phyloP scores from a whole-genome alignment of 1,140 invertebrate genomes.

The Cheumatopsyche charites region DNA sequence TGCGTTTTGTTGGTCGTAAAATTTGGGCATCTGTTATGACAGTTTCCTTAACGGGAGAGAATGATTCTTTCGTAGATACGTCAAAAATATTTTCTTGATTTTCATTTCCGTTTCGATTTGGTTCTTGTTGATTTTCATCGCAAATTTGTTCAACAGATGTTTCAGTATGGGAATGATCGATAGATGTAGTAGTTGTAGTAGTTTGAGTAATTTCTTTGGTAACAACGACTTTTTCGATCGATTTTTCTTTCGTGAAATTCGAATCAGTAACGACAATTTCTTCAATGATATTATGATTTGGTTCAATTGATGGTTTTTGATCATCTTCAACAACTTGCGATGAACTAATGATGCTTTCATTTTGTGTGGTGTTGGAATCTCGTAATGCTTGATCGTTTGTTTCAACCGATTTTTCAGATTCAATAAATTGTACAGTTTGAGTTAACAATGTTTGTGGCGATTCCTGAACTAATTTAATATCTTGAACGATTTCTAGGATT shows the following conservation, averaged over 20 bases:
- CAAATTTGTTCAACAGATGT: constrained; percentile 32
- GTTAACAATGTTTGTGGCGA: too few relatives aligned
- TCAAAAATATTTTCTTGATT: not conserved
- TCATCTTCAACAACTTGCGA: too few relatives aligned
- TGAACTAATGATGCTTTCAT: too few relatives aligned
- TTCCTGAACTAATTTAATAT: too few relatives aligned
- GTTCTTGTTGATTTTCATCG: not conserved
- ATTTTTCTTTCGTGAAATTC: constrained; percentile 40
- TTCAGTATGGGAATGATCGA: constrained; percentile 45
- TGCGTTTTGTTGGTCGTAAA: constrained; percentile 63
- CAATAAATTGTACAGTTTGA: too few relatives aligned
- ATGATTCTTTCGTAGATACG: constrained; percentile 42
- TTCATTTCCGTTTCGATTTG: not conserved
- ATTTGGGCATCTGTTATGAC: constrained; percentile 39
- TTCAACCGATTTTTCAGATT: too few relatives aligned
- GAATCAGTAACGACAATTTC: too few relatives aligned
- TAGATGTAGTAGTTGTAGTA: not conserved
- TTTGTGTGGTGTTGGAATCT: too few relatives aligned
- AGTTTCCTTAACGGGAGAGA: constrained; percentile 52
- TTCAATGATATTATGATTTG: too few relatives aligned
- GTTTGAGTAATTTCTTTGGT: not conserved
- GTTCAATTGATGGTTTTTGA: too few relatives aligned
- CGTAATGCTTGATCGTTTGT: too few relatives aligned
- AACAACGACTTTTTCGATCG: constrained; percentile 37
- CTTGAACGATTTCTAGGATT: too few relatives aligned